Evolutionary conservation across 1,140 invertebrate genomes (phyloP), one percentile per base, ranked within the genome.

Genomic region (Sitophilus oryzae): DNA sequence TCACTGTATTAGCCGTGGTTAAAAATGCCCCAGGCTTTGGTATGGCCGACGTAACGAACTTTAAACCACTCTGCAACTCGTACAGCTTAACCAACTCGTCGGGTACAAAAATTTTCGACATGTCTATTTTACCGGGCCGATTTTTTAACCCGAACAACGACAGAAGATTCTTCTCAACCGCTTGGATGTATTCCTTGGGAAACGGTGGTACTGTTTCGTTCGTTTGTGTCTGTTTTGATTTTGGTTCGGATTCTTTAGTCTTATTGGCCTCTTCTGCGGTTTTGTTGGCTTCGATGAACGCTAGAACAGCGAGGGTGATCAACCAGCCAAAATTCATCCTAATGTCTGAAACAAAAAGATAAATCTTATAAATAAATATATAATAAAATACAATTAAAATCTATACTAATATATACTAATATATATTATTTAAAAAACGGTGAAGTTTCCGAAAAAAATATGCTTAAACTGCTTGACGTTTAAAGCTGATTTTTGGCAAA

Each of bases 21-120:
- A 79, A 77, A 58, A 83, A 75, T 52, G 83, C 72, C 45, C 85
- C 85, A 56, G 82, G 81, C 61, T 82, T 82, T 47, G 84, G 83
- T 44, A 88, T 77, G 59, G 79, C 75, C 20, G 80, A 73, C 49
- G 78, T 81, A 59, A 80, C 81, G 25, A 76, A 65, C 56, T 73
- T 69, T 36, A 73, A 63, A 49, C 77, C 76, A 64, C 78, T 82
- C 61, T 85, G 81, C 62, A 77, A 76, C 53, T 77, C 76, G 71
- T 91, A 91, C 54, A 93, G 76, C 64, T 87, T 77, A 68, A 83
- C 79, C 78, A 93, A 82, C 45, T 85, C 86, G 60, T 84, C 80
- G 25, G 91, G 90, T 65, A 93, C 81, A 25, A 77, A 69, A 47
- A 78, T 71, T 62, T 80, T 75, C 36, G 67, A 67, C 52, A 73